Evolutionary conservation across 2,113 vertebrate genomes (phyloP).

Genomic region (Atractosteus spatula): DNA sequence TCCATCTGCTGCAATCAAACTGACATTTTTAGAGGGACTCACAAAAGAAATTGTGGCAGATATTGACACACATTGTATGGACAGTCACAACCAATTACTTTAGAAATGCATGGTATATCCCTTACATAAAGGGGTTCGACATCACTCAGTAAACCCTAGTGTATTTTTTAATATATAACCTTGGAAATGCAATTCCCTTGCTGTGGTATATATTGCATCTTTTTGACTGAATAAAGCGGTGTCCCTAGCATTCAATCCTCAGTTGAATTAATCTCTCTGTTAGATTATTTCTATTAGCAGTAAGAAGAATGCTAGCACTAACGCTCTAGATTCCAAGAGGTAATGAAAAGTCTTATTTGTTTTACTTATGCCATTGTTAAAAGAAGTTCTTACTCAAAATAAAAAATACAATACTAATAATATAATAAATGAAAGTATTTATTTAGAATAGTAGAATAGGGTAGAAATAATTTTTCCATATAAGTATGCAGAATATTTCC

Average conservation of each 20-base stretch:
- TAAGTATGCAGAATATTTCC: too few species aligned
- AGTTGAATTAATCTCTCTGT: neutral
- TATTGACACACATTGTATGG: conserved; percentile 74
- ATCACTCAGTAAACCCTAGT: conserved; percentile 21
- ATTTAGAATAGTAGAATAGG: too few species aligned
- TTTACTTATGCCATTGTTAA: too few species aligned
- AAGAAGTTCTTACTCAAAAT: too few species aligned
- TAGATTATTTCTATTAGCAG: neutral
- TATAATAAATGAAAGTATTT: too few species aligned
- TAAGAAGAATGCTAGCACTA: neutral
- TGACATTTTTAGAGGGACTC: conserved; percentile 66
- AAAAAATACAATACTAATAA: too few species aligned
- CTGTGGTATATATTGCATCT: conserved; percentile 33
- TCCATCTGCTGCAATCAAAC: conserved; percentile 60
- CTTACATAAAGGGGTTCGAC: conserved; percentile 44
- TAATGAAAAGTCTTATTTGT: too few species aligned
- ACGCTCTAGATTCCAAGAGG: too few species aligned
- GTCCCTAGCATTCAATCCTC: neutral
- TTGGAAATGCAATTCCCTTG: conserved; percentile 42
- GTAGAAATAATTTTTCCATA: too few species aligned
- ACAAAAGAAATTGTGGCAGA: conserved; percentile 66
- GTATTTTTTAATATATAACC: conserved; percentile 37
- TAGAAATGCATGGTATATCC: conserved; percentile 49
- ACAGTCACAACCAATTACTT: conserved; percentile 70
- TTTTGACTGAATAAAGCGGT: neutral